Evolutionary conservation across 64 coral and sea anemone genomes (phyloP), one percentile per base, ranked within the genome.

Genomic region (Montipora foliosa): DNA sequence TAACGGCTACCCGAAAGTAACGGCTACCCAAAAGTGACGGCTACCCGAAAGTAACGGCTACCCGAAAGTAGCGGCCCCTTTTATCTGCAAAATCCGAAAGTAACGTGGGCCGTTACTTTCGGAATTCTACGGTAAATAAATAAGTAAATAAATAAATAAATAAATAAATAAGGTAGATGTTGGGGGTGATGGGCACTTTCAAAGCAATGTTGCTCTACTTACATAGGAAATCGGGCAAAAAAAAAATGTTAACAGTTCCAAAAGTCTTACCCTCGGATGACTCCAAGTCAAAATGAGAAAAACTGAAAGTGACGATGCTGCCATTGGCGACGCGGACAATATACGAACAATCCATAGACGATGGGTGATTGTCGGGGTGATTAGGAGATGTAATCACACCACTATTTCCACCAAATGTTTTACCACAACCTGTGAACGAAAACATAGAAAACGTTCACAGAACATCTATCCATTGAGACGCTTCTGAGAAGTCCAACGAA

Each of bases 301-400:
- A 99, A 64, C 46, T 47, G 3, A 99, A 74, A 16, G 78, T 70
- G 64, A 99, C 79, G 49, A 67, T 88, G 52, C 91, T 82, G 17
- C 87, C 92, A 20, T 19, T 57, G 17, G 91, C 79, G 1, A 99
- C 94, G 5, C 91, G 78, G 8, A 99, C 86, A 8, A 49, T 57
- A 78, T 99, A 99, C n/a, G 75, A 46, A 74, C 97, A 99, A 25
- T 91, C 82, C 13, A 93, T 14, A 17, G 83, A 94, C 67, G 74
- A 16, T 5, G 97, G 97, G 52, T 99, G 91, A 1, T 77, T 5
- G 5, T 81, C 78, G 5, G 97, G 97, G 37, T 96, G 94, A 74
- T 99, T 99, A 9, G 97, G 97, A 8, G 97, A 92, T 45, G 83
- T 71, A 24, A 99, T 96, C 20, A 58, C 62, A 5, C 97, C 97